These are phyloP conservation scores for Dreissena rostriformis DNA, from an alignment of 1,140 invertebrate species.

Conservation along the genomic window DNA sequence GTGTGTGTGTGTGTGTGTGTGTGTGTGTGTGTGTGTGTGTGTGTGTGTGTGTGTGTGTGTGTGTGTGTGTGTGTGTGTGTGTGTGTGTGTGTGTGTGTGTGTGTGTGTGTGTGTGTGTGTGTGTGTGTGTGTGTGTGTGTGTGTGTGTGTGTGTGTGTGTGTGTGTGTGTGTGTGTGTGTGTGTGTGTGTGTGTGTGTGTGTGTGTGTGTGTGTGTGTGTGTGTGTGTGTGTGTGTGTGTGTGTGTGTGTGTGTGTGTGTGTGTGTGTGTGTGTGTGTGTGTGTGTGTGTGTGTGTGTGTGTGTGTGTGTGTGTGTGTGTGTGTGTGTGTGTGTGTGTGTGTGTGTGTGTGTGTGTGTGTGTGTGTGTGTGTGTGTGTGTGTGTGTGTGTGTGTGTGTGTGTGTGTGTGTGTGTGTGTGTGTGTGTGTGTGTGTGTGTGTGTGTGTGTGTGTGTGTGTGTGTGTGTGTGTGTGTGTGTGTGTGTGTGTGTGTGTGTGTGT, in stretches of 20 bases:
- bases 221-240: constrained; percentile 55
- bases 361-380: constrained; percentile 55
- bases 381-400: constrained; percentile 53
- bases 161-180: constrained; percentile 58
- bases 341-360: constrained; percentile 57
- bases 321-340: constrained; percentile 40
- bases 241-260: constrained; percentile 43
- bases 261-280: too few relatives aligned
- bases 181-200: constrained; percentile 53
- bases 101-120: too few relatives aligned
- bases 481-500: constrained; percentile 13
- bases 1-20: constrained; percentile 54
- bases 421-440: constrained; percentile 52
- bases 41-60: constrained; percentile 55
- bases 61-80: constrained; percentile 31
- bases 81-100: too few relatives aligned
- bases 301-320: constrained; percentile 16
- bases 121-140: constrained; percentile 20
- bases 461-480: too few relatives aligned
- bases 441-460: background rate
- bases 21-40: constrained; percentile 53
- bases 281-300: too few relatives aligned
- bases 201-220: constrained; percentile 53
- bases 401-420: constrained; percentile 54
- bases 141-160: constrained; percentile 47